Evolutionary conservation across 2,113 vertebrate species (phyloP).

Genomic region (Mus pahari): DNA sequence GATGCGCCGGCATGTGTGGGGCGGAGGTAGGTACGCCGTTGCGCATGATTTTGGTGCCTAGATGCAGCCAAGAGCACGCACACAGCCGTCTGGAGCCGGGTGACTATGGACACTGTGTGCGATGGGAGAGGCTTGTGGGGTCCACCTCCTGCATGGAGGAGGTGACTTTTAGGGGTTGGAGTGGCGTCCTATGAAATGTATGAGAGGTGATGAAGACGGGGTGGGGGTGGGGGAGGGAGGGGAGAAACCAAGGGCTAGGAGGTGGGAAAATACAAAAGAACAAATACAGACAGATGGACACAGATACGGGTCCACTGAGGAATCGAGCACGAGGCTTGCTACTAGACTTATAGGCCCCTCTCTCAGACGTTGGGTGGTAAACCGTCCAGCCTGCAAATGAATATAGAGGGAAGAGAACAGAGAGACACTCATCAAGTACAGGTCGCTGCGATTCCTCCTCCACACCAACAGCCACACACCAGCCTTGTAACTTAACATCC

Average conservation of each 20-base stretch:
- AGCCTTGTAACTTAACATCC: constrained; percentile 88
- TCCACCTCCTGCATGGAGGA: constrained; percentile 42
- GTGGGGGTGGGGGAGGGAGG: constrained; percentile 31
- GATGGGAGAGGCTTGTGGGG: constrained; percentile 66
- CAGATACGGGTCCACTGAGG: constrained; percentile 99
- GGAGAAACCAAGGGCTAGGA: constrained; percentile 88
- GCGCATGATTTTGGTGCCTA: constrained; percentile 88
- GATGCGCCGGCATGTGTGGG: constrained; percentile 83
- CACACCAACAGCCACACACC: constrained; percentile 89
- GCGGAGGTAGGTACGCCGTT: constrained; percentile 86
- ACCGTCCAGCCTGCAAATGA: constrained; percentile 99
- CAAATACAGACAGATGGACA: constrained; percentile 99
- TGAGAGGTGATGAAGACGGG: constrained; percentile 88
- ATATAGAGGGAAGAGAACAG: constrained; percentile 95
- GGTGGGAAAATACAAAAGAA: constrained; percentile 94
- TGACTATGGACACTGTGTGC: constrained; percentile 75
- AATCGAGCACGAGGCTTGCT: constrained; percentile 99
- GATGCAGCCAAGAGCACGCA: constrained; percentile 91
- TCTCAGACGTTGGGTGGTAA: constrained; percentile 98
- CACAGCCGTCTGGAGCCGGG: constrained; percentile 88
- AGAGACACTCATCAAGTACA: constrained; percentile 93
- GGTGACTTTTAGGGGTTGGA: constrained; percentile 67
- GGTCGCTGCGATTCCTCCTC: constrained; percentile 87
- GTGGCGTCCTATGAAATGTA: constrained; percentile 89
- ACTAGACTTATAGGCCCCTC: constrained; percentile 99